Evolutionary conservation across 2,888 invertebrate genomes (phyloP), one percentile per base, ranked within the genome.

Genomic region (Incurvaria masculella): DNA sequence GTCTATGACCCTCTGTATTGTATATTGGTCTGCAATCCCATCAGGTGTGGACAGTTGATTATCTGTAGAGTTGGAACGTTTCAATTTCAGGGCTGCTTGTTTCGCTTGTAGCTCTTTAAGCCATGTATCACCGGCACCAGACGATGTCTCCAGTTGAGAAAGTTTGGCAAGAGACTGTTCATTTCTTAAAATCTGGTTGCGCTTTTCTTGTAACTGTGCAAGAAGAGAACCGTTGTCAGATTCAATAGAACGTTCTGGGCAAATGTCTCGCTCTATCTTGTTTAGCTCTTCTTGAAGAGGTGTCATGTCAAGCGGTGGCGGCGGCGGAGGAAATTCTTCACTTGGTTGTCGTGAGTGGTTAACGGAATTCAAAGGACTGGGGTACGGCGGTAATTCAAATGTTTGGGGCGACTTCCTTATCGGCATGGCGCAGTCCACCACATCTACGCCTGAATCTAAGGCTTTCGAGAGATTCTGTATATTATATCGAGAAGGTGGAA

Each of bases 291-390:
- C 83, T 50, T 85, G 83, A 1, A 87, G 68, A 0, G 84, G 82
- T 19, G 82, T 83, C 52, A 88, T 71, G 54, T 89, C 88, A 43
- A 89, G 80, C 0, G 88, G 88, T 1, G 89, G 87, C 1, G 93
- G 93, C n/a, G 91, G 91, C 4, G 92, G 92, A 44, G 93, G 93
- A 59, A 94, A 93, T 59, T 94, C 93, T 68, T 92, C 92, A 65
- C 92, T 93, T 1, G 90, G 85, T 66, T 93, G 93, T 44, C 93
- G 78, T 2, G 92, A 93, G 66, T 93, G 93, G 47, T 87, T 82
- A 0, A 83, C 86, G 0, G 91, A 90, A 55, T 84, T 84, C 56
- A 87, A 81, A 2, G 89, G 89, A 58, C 88, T 88, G 2, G 91
- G 91, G 63, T 92, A 92, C 0, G 92, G 92, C 1, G 92, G 92